Conservation (phyloP, 2,113 vertebrate genomes). For the Montifringilla adamsi region DNA sequence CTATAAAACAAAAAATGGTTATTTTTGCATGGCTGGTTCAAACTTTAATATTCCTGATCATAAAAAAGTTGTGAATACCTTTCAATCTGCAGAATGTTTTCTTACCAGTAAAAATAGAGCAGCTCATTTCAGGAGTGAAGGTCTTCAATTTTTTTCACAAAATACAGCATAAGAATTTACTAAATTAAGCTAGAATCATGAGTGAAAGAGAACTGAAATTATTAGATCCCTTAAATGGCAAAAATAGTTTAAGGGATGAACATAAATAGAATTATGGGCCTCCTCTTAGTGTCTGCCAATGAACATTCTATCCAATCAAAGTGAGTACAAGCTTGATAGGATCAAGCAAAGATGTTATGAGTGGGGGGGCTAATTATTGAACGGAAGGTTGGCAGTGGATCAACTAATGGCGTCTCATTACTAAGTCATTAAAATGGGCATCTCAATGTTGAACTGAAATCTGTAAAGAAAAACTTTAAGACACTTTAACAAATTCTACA, state of each 20-base stretch:
- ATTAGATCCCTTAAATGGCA: background rate
- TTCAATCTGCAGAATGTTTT: background rate
- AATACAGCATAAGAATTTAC: background rate
- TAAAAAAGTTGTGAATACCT: background rate
- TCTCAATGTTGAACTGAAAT: background rate
- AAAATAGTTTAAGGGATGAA: constrained; percentile 3
- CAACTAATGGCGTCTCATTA: background rate
- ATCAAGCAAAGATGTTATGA: background rate
- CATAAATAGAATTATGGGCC: background rate
- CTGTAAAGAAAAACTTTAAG: background rate
- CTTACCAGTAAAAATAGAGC: background rate
- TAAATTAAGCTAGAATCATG: constrained; percentile 3
- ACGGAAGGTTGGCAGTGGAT: background rate
- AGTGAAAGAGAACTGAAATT: background rate
- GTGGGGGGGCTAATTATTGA: background rate
- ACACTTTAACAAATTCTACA: background rate
- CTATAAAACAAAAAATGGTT: background rate
- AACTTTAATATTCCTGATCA: background rate
- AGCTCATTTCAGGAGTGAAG: background rate
- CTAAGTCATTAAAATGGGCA: background rate
- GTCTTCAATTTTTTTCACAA: background rate
- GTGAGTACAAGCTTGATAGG: background rate
- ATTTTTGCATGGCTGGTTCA: background rate
- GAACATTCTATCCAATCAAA: constrained; percentile 37
- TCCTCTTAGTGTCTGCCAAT: background rate